Percentiles rank a stretch among this genome's conserved stretches.
Evolutionary conservation across 2,797 vertebrate genomes (phyloP).

Genomic region (Typhlichthys eigenmanni): DNA sequence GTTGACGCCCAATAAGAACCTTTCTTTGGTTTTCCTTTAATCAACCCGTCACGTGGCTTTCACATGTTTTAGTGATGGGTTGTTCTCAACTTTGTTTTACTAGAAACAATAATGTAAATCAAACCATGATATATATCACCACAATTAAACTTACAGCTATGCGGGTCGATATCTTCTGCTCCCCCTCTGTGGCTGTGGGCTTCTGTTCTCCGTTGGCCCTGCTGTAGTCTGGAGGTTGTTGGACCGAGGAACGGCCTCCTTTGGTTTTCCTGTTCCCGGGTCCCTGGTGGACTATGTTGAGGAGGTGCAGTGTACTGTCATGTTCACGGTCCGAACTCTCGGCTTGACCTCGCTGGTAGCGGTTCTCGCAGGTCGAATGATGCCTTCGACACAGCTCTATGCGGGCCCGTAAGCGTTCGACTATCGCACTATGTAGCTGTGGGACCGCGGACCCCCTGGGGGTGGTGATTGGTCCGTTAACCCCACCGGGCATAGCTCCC

Average conservation of each 20-base stretch:
- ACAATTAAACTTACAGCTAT: slow-evolving; percentile 85
- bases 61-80: not conserved
- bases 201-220: slow-evolving; percentile 76
- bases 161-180: slow-evolving; percentile 86
- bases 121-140: not conserved
- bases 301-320: slow-evolving; percentile 90
- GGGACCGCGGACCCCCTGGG: slow-evolving; percentile 82
- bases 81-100: slow-evolving; percentile 10
- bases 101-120: not conserved
- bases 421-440: slow-evolving; percentile 92
- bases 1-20: slow-evolving; percentile 22
- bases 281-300: slow-evolving; percentile 91
- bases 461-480: slow-evolving; percentile 64
- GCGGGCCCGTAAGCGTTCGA: slow-evolving; percentile 92
- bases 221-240: slow-evolving; percentile 76
- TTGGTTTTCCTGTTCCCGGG: slow-evolving; percentile 84
- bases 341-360: slow-evolving; percentile 89
- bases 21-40: slow-evolving; percentile 20
- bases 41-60: slow-evolving; percentile 7
- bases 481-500: slow-evolving; percentile 73
- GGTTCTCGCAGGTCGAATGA: slow-evolving; percentile 91
- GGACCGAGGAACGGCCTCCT: slow-evolving; percentile 77
- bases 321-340: slow-evolving; percentile 91
- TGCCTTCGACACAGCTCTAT: slow-evolving; percentile 93
- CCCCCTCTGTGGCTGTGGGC: slow-evolving; percentile 56